phyloP scores from a whole-genome alignment of 2,888 invertebrate genomes.

The Clunio marinus region DNA sequence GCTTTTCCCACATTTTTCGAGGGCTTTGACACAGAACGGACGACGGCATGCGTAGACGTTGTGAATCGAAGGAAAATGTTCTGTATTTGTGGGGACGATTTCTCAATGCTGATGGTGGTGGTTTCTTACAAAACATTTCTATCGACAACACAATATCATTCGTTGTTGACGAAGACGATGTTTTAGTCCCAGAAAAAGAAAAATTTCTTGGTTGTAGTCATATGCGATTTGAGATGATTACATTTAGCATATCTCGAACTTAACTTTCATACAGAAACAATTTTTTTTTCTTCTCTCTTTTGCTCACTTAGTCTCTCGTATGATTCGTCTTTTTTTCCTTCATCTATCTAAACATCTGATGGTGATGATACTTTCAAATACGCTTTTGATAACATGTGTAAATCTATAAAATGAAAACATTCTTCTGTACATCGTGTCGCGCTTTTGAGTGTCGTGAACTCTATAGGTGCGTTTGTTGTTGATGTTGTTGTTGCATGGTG shows the following conservation, averaged over 20 bases:
- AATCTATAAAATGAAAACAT: background rate
- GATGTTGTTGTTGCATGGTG: constrained; percentile 16
- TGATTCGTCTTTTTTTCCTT: too few species aligned
- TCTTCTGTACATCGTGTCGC: background rate
- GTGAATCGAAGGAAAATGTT: background rate
- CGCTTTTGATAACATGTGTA: constrained; percentile 15
- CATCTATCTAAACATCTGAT: too few species aligned
- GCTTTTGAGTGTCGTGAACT: constrained; percentile 8
- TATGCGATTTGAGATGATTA: too few species aligned
- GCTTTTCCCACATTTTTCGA: background rate
- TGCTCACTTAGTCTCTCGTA: too few species aligned
- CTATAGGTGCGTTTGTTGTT: constrained; percentile 26
- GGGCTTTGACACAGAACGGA: background rate
- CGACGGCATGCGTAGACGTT: constrained; percentile 10
- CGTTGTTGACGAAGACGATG: too few species aligned
- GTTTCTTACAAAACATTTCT: too few species aligned
- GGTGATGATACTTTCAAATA: too few species aligned
- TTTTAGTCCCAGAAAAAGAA: too few species aligned
- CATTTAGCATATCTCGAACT: too few species aligned
- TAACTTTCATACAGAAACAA: too few species aligned
- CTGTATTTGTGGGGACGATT: constrained; percentile 21
- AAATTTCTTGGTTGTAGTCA: too few species aligned
- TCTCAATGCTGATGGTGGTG: background rate
- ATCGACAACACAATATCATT: background rate
- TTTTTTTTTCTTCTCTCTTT: too few species aligned